Evolutionary conservation across 2,113 vertebrate genomes (phyloP), one percentile per base, ranked within the genome.

Genomic region (Deroptyus accipitrinus): DNA sequence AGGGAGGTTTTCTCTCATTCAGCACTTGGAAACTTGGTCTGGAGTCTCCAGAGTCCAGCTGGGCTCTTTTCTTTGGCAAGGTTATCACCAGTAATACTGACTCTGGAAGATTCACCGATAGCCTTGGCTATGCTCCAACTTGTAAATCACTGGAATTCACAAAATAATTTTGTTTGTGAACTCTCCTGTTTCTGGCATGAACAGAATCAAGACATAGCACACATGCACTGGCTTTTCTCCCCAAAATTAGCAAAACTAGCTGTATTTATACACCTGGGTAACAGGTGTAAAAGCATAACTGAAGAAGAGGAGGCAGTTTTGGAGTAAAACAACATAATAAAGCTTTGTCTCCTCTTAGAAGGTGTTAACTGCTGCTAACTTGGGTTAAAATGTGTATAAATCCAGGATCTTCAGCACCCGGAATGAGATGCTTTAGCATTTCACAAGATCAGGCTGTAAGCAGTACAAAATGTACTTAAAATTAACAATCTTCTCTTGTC

Each of bases 121-220:
- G 63, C 57, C 59, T 82, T n/a, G 62, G 83, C 75, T 83, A 48
- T 0, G 3, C 13, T 75, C 55, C 67, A 91, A 72, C 35, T 69
- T 93, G 83, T 73, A 87, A 86, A 77, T 95, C 49, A 86, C n/a
- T 87, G 79, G 24, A 88, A 76, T 76, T 90, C 82, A 88, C 49
- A 30, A 57, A 66, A 72, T 78, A 75, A 78, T 59, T 96, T 76
- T 72, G 33, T 55, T 77, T 33, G 39, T 48, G 83, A 64, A 51
- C 70, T 88, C 68, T 84, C n/a, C 44, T 49, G 30, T 31, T 72
- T 70, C 86, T 83, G 35, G 54, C 88, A 83, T 28, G 31, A 82
- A 48, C 20, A 55, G 73, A 80, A 85, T 79, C 27, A 82, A 80
- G 81, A 84, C 55, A 72, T 2, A 83, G 74, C n/a, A 74, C 41